A percentile compares a stretch with the other conserved stretches of the same genome.
phyloP scores from a whole-genome alignment of 2,888 invertebrate species.

The Aromia moschata region DNA sequence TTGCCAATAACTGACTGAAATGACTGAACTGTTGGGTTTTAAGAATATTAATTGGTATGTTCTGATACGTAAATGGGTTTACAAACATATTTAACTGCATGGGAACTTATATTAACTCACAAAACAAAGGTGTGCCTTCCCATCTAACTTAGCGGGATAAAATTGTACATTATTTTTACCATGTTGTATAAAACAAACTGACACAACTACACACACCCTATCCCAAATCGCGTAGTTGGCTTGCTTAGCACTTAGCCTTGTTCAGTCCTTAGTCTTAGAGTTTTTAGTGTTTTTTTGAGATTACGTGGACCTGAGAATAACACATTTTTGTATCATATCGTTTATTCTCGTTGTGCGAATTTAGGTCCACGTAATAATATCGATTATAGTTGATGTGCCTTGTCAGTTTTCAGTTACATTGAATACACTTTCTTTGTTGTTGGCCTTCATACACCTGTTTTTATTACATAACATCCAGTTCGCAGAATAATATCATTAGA shows the following conservation, averaged over 20 bases:
- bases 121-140: not conserved
- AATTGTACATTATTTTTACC: conserved; percentile 33
- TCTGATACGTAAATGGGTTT: conserved; percentile 42
- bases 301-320: conserved; percentile 14
- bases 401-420: conserved; percentile 8
- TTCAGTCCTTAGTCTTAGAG: conserved; percentile 45
- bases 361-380: conserved; percentile 14
- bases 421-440: conserved; percentile 23
- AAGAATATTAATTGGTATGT: conserved; percentile 20
- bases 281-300: conserved; percentile 22
- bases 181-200: conserved; percentile 48
- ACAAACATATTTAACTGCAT: conserved; percentile 32
- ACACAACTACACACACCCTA: conserved; percentile 54
- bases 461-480: not conserved
- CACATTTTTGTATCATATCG: not conserved
- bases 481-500: too few species aligned
- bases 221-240: conserved; percentile 52
- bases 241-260: conserved; percentile 60
- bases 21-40: conserved; percentile 13
- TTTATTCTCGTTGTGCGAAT: not conserved
- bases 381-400: conserved; percentile 8
- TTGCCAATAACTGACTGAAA: conserved; percentile 29
- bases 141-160: conserved; percentile 22
- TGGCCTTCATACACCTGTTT: not conserved
- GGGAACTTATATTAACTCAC: conserved; percentile 18